These are phyloP conservation scores for Callocephalon fimbriatum DNA, from an alignment of 2,113 vertebrate genomes.

Conservation along the genomic window DNA sequence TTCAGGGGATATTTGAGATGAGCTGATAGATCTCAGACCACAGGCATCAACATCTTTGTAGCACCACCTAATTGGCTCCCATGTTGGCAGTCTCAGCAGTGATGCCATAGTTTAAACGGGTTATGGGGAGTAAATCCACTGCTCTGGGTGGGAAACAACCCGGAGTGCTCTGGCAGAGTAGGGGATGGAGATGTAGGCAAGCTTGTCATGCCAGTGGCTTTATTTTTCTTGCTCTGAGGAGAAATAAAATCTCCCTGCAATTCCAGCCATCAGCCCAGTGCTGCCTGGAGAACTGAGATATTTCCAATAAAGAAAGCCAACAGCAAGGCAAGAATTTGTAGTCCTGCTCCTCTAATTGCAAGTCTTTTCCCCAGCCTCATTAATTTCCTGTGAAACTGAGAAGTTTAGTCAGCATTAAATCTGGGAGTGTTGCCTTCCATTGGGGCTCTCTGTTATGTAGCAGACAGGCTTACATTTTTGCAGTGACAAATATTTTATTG, in stretches of 20 bases:
- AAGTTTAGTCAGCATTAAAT: constrained; percentile 70
- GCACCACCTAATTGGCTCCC: constrained; percentile 68
- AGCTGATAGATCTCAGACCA: constrained; percentile 14
- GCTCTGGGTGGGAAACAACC: neutral
- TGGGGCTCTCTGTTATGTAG: constrained; percentile 44
- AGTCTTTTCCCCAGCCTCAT: constrained; percentile 22
- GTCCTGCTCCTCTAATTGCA: constrained; percentile 56
- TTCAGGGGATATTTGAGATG: constrained; percentile 47
- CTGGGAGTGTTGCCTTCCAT: constrained; percentile 53
- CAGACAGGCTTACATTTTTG: constrained; percentile 64
- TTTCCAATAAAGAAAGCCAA: constrained; percentile 56
- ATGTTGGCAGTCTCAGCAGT: constrained; percentile 47
- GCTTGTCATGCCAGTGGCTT: neutral
- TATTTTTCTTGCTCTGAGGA: constrained; percentile 32
- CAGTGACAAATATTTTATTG: constrained; percentile 71
- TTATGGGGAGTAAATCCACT: constrained; percentile 1
- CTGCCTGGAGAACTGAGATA: neutral
- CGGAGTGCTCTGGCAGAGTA: neutral
- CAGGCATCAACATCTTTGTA: constrained; percentile 43
- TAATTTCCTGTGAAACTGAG: constrained; percentile 63
- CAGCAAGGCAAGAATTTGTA: constrained; percentile 51
- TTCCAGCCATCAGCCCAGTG: neutral
- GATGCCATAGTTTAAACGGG: neutral
- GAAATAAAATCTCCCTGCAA: constrained; percentile 25
- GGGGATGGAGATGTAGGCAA: neutral